A percentile compares a stretch with the other conserved stretches of the same genome.
Conservation (phyloP, 2,888 invertebrate species). For the Drosophila conformis region DNA sequence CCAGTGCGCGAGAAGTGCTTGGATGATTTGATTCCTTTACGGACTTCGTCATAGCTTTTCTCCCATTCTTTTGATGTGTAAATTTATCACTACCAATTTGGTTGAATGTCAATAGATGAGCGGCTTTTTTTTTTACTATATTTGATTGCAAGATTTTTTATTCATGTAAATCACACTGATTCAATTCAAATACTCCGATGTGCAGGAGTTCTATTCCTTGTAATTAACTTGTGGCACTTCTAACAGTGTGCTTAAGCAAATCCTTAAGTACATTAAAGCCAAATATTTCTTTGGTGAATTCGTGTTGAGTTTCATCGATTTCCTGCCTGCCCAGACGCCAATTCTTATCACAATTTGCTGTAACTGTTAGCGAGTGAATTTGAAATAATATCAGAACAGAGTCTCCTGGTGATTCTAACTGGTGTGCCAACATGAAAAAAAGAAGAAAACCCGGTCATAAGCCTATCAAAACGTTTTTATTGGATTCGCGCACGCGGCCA, state of each 20-base stretch:
- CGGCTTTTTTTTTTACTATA: no score
- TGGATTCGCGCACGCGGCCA: constrained; percentile 70
- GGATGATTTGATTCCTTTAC: neutral
- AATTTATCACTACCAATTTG: neutral
- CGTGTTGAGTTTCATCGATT: constrained; percentile 32
- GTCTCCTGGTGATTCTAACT: constrained; percentile 29
- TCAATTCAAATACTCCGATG: neutral
- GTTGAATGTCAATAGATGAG: neutral
- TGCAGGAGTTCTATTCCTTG: no score
- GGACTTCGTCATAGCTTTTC: neutral
- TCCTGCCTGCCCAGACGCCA: constrained; percentile 7
- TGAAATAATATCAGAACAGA: constrained; percentile 62
- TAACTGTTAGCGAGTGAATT: constrained; percentile 66
- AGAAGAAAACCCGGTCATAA: constrained; percentile 53
- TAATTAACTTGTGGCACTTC: neutral
- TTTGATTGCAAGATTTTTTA: neutral
- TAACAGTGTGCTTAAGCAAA: neutral
- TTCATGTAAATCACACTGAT: neutral
- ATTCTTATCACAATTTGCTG: constrained; percentile 58
- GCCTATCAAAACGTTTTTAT: constrained; percentile 78
- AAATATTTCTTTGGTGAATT: neutral
- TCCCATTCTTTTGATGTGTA: neutral
- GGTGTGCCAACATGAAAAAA: constrained; percentile 47
- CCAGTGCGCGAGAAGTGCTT: neutral
- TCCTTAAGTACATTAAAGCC: constrained; percentile 3